Conservation (phyloP, 1,140 invertebrate genomes). For the Rhysida immarginata region DNA sequence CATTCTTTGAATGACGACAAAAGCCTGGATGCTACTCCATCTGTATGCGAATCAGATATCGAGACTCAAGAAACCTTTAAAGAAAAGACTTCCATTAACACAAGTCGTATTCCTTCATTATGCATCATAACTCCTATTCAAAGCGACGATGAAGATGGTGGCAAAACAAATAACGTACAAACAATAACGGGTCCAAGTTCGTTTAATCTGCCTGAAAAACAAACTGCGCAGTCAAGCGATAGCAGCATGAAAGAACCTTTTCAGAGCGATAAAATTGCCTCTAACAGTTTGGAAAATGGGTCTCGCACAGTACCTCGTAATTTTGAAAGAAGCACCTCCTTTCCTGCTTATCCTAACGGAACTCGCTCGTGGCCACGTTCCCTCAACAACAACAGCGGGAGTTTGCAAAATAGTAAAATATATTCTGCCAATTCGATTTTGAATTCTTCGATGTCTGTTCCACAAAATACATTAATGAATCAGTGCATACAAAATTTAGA, state of each 20-base stretch:
- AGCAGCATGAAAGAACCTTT: too few species aligned
- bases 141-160: constrained; percentile 63
- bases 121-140: constrained; percentile 76
- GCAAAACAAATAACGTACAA: neutral
- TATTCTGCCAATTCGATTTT: too few species aligned
- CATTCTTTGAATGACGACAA: neutral
- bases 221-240: neutral
- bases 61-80: constrained; percentile 68
- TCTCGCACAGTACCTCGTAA: neutral
- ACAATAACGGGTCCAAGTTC: neutral
- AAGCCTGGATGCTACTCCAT: constrained; percentile 7
- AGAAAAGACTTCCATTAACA: constrained; percentile 70
- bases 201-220: neutral
- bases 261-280: too few species aligned
- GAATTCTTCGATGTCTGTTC: too few species aligned
- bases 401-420: too few species aligned
- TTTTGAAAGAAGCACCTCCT: neutral
- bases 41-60: constrained; percentile 42
- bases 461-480: too few species aligned
- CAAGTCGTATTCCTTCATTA: constrained; percentile 75
- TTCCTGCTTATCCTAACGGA: neutral
- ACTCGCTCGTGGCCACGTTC: neutral
- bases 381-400: neutral
- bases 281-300: too few species aligned
- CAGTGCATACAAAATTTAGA: too few species aligned